phyloP scores from a whole-genome alignment of 2,888 invertebrate species.

The Hybos culiciformis region DNA sequence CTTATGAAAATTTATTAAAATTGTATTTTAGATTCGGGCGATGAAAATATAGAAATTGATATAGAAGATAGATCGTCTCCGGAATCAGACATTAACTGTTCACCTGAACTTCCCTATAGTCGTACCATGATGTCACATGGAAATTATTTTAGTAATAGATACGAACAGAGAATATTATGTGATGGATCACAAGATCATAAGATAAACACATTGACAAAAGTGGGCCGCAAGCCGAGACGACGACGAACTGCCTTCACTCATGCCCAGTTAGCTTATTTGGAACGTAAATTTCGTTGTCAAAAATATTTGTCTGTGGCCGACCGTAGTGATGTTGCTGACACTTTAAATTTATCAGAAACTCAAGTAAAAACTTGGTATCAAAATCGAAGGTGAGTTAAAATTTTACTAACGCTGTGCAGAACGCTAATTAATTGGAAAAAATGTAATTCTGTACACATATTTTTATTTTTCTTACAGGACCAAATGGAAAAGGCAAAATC shows the following conservation, averaged over 20 bases:
- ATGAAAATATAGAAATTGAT: slow-evolving; percentile 35
- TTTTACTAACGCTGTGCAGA: too few species aligned
- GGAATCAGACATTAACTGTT: slow-evolving; percentile 26
- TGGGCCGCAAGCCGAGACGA: slow-evolving; percentile 65
- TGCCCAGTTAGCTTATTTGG: slow-evolving; percentile 81
- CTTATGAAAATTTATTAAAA: too few species aligned
- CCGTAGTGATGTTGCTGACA: slow-evolving; percentile 82
- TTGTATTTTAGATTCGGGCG: too few species aligned
- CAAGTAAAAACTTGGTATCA: slow-evolving; percentile 89
- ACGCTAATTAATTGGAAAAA: background rate
- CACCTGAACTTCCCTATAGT: slow-evolving; percentile 7
- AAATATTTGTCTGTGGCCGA: slow-evolving; percentile 91
- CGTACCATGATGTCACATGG: slow-evolving; percentile 16
- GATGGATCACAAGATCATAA: background rate
- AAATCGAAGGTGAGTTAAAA: slow-evolving; percentile 29
- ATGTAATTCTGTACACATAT: background rate
- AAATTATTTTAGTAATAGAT: slow-evolving; percentile 1
- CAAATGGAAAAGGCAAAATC: slow-evolving; percentile 83
- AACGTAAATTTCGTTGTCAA: slow-evolving; percentile 82
- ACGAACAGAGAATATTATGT: slow-evolving; percentile 7
- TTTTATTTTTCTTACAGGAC: slow-evolving; percentile 41
- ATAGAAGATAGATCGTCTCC: slow-evolving; percentile 35
- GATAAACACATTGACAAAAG: slow-evolving; percentile 30
- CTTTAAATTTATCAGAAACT: slow-evolving; percentile 78
- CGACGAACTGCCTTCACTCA: slow-evolving; percentile 87